Percentiles rank a stretch among this genome's conserved stretches.
phyloP scores from a whole-genome alignment of 2,888 invertebrate genomes.

The Ypsolopha sequella region DNA sequence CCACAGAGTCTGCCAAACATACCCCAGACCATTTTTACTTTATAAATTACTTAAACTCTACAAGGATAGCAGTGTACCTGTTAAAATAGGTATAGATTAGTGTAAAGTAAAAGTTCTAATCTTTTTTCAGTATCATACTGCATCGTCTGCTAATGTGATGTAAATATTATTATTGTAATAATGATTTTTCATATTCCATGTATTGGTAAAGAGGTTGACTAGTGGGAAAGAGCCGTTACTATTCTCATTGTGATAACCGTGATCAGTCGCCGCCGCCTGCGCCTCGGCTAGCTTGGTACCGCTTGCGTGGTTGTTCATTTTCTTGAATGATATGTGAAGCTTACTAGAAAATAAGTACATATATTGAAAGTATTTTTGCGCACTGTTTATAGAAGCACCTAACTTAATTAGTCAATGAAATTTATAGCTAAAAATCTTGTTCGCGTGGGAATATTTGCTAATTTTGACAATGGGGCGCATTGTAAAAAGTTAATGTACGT shows the following conservation, averaged over 20 bases:
- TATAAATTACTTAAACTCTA: not conserved
- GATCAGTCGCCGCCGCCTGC: not conserved
- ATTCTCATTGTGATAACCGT: not conserved
- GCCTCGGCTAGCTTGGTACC: not conserved
- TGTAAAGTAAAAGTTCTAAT: too few relatives aligned
- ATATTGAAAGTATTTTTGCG: not conserved
- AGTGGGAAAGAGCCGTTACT: not conserved
- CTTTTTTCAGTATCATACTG: too few relatives aligned
- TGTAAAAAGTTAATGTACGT: too few relatives aligned
- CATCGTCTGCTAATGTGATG: too few relatives aligned
- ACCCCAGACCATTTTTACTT: not conserved
- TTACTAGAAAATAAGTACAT: too few relatives aligned
- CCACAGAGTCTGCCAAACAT: conserved; percentile 9
- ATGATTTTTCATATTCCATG: too few relatives aligned
- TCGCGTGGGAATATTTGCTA: too few relatives aligned
- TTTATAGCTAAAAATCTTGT: too few relatives aligned
- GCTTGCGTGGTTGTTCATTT: not conserved
- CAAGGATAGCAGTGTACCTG: not conserved
- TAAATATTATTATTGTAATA: too few relatives aligned
- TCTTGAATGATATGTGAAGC: too few relatives aligned
- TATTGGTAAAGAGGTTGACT: too few relatives aligned
- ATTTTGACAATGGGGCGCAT: too few relatives aligned
- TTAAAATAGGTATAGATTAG: not conserved
- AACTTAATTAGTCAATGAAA: not conserved
- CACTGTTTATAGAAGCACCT: not conserved